These are phyloP conservation scores for Leptosomus discolor DNA, from an alignment of 2,113 vertebrate species.

Conservation along the genomic window DNA sequence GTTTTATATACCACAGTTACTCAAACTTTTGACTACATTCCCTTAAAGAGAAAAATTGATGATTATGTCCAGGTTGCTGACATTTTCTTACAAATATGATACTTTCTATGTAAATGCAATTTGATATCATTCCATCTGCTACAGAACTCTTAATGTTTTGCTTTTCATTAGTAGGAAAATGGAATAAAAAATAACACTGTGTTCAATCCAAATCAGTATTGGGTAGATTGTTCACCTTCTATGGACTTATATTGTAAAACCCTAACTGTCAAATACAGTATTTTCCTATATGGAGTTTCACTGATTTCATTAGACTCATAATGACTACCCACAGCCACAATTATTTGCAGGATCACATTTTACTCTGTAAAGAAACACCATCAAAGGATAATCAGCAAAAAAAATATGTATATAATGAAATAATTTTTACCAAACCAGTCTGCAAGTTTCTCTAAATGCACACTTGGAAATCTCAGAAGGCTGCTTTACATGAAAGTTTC, in stretches of 20 bases:
- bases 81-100: not conserved
- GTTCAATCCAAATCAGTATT: not conserved
- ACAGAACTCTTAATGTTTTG: not conserved
- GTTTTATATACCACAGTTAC: not conserved
- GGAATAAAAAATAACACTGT: not conserved
- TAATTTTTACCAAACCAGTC: constrained; percentile 11
- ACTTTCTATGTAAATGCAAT: not conserved
- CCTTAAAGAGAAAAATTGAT: not conserved
- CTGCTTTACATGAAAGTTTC: not conserved
- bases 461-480: constrained; percentile 1
- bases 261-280: not conserved
- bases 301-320: not conserved
- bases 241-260: not conserved
- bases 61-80: not conserved
- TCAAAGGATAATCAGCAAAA: not conserved
- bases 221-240: not conserved
- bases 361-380: not conserved
- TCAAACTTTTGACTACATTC: not conserved
- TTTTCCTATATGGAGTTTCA: not conserved
- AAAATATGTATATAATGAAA: constrained; percentile 19
- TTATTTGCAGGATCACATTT: not conserved
- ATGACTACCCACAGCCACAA: not conserved
- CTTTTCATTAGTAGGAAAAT: not conserved
- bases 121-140: not conserved
- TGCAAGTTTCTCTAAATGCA: not conserved